A percentile compares a stretch with the other conserved stretches of the same genome.
Evolutionary conservation across 2,888 invertebrate genomes (phyloP).

Genomic region (Ypsolopha sequella): DNA sequence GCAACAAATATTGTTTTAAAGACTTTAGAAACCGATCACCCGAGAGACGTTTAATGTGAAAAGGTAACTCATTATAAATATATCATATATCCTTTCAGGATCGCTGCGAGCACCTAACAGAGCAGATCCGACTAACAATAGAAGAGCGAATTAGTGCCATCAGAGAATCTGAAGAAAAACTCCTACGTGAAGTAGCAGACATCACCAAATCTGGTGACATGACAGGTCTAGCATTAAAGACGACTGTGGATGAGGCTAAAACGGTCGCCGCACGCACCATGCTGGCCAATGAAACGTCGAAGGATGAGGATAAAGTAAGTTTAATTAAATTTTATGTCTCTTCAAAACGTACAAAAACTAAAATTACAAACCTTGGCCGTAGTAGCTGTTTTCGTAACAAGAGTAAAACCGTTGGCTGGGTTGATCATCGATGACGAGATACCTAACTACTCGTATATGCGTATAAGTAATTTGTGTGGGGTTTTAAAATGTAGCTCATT

Average conservation of each 20-base stretch:
- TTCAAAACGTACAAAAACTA: too few relatives aligned
- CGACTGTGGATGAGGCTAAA: conserved; percentile 52
- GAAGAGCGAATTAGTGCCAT: conserved; percentile 66
- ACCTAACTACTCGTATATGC: too few relatives aligned
- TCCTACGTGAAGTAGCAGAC: conserved; percentile 47
- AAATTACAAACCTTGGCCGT: too few relatives aligned
- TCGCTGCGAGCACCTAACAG: conserved; percentile 63
- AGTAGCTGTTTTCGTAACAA: too few relatives aligned
- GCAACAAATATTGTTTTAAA: too few relatives aligned
- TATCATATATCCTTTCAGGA: conserved; percentile 27
- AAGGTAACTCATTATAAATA: too few relatives aligned
- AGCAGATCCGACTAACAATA: conserved; percentile 62
- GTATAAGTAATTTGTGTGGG: too few relatives aligned
- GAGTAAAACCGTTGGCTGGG: too few relatives aligned
- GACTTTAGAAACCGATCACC: too few relatives aligned
- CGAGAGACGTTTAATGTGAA: too few relatives aligned
- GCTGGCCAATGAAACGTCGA: conserved; percentile 28
- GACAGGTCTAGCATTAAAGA: conserved; percentile 53
- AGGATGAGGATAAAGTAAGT: conserved; percentile 55
- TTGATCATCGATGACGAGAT: too few relatives aligned
- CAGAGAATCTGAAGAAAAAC: conserved; percentile 43
- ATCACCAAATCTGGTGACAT: conserved; percentile 54
- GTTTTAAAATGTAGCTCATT: too few relatives aligned
- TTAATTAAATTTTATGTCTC: neutral
- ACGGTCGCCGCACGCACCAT: conserved; percentile 46